phyloP scores from a whole-genome alignment of 2,888 invertebrate species.

The Drosophila borealis region DNA sequence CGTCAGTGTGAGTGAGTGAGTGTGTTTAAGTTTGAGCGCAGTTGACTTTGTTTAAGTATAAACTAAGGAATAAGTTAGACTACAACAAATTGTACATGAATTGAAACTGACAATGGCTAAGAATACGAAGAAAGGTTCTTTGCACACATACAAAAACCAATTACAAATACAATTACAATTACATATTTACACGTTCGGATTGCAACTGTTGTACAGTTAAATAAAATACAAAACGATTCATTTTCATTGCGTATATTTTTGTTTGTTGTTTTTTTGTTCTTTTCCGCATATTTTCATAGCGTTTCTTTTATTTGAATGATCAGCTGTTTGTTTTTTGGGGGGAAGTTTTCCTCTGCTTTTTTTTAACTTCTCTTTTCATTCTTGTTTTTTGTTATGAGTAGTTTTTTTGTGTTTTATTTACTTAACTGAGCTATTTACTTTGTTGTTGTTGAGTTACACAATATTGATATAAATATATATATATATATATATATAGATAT shows the following conservation, averaged over 20 bases:
- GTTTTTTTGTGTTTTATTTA: conserved; percentile 4
- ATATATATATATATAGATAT: no score
- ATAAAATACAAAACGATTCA: conserved; percentile 53
- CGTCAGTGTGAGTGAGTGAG: not conserved
- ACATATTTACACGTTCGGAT: conserved; percentile 57
- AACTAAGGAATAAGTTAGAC: conserved; percentile 52
- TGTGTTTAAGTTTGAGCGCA: conserved; percentile 41
- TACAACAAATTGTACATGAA: conserved; percentile 54
- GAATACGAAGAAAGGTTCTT: conserved; percentile 52
- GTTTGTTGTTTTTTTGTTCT: conserved; percentile 5
- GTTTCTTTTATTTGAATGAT: conserved; percentile 41
- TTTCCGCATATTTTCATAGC: conserved; percentile 40
- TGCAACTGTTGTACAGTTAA: conserved; percentile 56
- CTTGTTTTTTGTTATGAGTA: conserved; percentile 35
- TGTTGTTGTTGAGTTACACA: no score
- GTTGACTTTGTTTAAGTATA: conserved; percentile 24
- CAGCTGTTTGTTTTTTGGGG: conserved; percentile 22
- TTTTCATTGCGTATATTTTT: conserved; percentile 22
- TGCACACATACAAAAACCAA: conserved; percentile 63
- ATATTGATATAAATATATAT: no score
- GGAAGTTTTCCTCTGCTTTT: conserved; percentile 19
- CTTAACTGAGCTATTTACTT: conserved; percentile 44
- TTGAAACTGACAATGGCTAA: conserved; percentile 47
- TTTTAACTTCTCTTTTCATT: conserved; percentile 12
- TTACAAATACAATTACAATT: conserved; percentile 47